Base-by-base conservation (phyloP, 2,797 vertebrate genomes). In the Pteronotus mesoamericanus region DNA sequence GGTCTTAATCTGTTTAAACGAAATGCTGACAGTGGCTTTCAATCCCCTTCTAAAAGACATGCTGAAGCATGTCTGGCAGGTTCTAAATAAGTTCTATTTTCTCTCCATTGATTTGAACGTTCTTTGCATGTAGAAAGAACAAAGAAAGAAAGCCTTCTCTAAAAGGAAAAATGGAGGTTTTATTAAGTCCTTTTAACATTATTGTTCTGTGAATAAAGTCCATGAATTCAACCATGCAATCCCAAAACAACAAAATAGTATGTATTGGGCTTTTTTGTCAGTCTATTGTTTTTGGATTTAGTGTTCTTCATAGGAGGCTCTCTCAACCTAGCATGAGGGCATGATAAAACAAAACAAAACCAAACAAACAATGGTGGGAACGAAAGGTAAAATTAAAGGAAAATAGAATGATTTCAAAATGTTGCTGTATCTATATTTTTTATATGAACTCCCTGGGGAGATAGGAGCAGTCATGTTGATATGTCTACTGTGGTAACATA, bases 61-160 rank as follows among this genome's bases (percentile, higher is more conserved):
- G 0, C 11, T 24, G 26, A 87, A 91, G 18, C 19, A 0, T 64
- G 42, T 69, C 79, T 93, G 95, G 68, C 84, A 61, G 77, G 71
- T 95, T 97, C 55, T 74, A 93, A 92, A 68, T 84, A 71, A 84
- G 66, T 46, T 96, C 46, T 55, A 21, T 71, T 94, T 97, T 95
- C 59, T 88, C 86, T 89, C 75, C 48, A 16, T 78, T 89, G 37
- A 22, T 97, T 97, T 97, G 88, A 94, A 88, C 14, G 22, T 75
- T 55, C 44, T 95, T 75, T 42, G 48, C n/a, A 5, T 26, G 22
- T 75, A 82, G 86, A 90, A 75, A 57, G 57, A 59, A 84, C 71
- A 77, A 86, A 78, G 55, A 69, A 39, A 84, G 57, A 80, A 89
- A 94, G 18, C 8, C 18, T 57, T 24, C 32, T 69, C 34, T 0